A percentile compares a stretch with the other conserved stretches of the same genome.
Evolutionary conservation across 2,113 vertebrate species (phyloP).

Genomic region (Pseudorasbora parva): DNA sequence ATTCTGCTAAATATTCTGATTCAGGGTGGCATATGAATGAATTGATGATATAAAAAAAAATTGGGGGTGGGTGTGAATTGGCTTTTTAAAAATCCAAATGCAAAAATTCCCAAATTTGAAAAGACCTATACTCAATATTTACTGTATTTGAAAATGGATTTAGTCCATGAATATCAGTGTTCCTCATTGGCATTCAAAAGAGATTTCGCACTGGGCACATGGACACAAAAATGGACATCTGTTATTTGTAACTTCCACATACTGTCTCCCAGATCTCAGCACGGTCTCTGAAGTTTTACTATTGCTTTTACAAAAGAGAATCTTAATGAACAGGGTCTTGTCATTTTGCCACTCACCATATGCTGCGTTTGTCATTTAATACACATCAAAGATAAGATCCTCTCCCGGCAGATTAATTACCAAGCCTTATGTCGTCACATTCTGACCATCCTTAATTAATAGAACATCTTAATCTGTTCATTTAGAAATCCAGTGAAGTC

Average conservation of each 20-base stretch:
- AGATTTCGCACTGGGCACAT: neutral
- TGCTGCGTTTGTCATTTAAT: slow-evolving; percentile 64
- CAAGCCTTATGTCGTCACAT: slow-evolving; percentile 49
- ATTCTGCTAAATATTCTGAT: no score
- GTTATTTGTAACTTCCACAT: slow-evolving; percentile 10
- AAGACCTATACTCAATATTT: neutral
- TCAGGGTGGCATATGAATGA: neutral
- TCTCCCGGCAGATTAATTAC: slow-evolving; percentile 66
- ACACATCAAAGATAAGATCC: slow-evolving; percentile 64
- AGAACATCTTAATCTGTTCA: slow-evolving; percentile 31
- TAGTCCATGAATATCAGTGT: neutral
- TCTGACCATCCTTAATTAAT: slow-evolving; percentile 36
- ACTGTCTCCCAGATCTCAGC: neutral
- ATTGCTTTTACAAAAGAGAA: slow-evolving; percentile 51
- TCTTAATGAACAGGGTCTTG: slow-evolving; percentile 61
- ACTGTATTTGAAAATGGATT: neutral
- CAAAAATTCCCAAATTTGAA: neutral
- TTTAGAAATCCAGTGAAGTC: slow-evolving; percentile 2
- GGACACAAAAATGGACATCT: neutral
- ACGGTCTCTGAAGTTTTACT: neutral
- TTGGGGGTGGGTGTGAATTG: neutral
- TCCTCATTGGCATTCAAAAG: neutral
- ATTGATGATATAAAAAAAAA: neutral
- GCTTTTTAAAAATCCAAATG: neutral
- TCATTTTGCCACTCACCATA: slow-evolving; percentile 63